phyloP scores from a whole-genome alignment of 2,888 invertebrate species.

The Campaea margaritaria region DNA sequence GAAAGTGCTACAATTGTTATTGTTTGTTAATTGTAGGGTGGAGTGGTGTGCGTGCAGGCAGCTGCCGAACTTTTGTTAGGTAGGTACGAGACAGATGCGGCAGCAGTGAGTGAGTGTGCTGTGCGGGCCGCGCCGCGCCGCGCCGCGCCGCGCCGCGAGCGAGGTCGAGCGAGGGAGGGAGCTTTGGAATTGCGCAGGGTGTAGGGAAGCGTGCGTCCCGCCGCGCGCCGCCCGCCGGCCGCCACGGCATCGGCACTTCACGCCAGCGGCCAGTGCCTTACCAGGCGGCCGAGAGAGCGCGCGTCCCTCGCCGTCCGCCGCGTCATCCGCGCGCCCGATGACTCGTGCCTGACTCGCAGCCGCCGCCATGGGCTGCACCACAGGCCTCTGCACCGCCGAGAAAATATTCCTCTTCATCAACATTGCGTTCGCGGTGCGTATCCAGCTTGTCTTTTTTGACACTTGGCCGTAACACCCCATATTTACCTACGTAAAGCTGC shows the following conservation, averaged over 20 bases:
- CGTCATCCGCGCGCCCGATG: slow-evolving; percentile 27
- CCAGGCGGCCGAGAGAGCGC: slow-evolving; percentile 55
- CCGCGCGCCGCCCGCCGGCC: slow-evolving; percentile 20
- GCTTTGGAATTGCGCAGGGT: slow-evolving; percentile 15
- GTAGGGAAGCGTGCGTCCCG: slow-evolving; percentile 6
- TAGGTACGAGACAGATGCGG: background rate
- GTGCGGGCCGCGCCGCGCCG: background rate
- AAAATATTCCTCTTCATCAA: slow-evolving; percentile 81
- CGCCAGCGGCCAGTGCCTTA: slow-evolving; percentile 67
- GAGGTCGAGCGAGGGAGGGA: background rate
- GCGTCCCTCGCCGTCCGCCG: slow-evolving; percentile 31
- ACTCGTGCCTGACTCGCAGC: slow-evolving; percentile 14
- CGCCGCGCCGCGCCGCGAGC: background rate
- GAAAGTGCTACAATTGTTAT: too few relatives aligned
- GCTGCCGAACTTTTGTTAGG: slow-evolving; percentile 8
- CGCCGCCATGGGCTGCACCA: slow-evolving; percentile 65
- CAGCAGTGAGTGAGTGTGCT: background rate
- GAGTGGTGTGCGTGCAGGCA: background rate
- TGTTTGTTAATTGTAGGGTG: too few relatives aligned
- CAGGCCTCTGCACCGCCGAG: slow-evolving; percentile 71
- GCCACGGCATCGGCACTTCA: too few relatives aligned
- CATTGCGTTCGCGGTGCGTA: slow-evolving; percentile 77
- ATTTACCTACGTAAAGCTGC: background rate
- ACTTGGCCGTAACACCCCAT: slow-evolving; percentile 10
- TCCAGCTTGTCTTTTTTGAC: slow-evolving; percentile 2